phyloP scores from a whole-genome alignment of 2,797 vertebrate genomes.

The Pseudocheirus occidentalis region DNA sequence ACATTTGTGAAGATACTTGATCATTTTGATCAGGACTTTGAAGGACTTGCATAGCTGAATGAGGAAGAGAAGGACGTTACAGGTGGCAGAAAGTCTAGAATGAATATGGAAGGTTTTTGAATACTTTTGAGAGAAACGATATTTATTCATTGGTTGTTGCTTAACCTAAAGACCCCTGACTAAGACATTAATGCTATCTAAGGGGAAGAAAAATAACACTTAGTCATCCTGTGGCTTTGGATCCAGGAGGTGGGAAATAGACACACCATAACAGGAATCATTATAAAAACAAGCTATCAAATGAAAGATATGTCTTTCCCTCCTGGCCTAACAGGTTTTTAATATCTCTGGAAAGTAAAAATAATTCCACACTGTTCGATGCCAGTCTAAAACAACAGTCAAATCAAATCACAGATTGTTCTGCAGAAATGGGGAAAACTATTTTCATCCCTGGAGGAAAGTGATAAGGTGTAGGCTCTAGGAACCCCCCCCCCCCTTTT shows the following conservation, averaged over 20 bases:
- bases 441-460: neutral
- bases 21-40: neutral
- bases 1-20: neutral
- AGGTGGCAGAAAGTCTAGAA: neutral
- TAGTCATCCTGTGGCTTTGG: neutral
- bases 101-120: neutral
- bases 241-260: neutral
- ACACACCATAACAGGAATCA: neutral
- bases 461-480: too few relatives aligned
- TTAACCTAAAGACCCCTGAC: neutral
- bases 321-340: neutral
- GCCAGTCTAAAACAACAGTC: neutral
- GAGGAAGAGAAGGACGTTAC: neutral
- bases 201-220: neutral
- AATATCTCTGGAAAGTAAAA: neutral
- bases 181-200: neutral
- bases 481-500: too few relatives aligned
- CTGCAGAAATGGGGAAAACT: neutral
- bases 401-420: neutral
- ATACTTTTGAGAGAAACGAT: neutral
- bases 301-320: neutral
- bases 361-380: neutral
- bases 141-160: neutral
- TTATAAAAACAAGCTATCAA: neutral
- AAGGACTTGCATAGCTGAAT: neutral